phyloP scores from a whole-genome alignment of 2,113 vertebrate genomes.

The Pituophis catenifer region DNA sequence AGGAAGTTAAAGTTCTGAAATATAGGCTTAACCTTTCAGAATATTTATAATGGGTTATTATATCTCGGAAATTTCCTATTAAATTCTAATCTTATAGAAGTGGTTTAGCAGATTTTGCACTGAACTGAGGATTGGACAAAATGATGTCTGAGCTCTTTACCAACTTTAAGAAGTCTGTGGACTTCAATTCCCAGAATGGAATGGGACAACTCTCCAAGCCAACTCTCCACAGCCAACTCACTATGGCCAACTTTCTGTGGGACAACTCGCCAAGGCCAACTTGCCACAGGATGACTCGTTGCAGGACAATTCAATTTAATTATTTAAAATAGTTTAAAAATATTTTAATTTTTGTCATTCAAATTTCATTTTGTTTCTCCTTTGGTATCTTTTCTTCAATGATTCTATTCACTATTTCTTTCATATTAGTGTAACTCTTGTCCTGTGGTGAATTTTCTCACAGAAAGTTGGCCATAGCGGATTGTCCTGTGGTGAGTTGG shows the following conservation, averaged over 20 bases:
- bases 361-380: too few species aligned
- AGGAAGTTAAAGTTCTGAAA: not conserved
- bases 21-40: not conserved
- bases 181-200: not conserved
- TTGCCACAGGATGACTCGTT: not conserved
- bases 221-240: not conserved
- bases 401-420: not conserved
- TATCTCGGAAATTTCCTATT: not conserved
- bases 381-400: not conserved
- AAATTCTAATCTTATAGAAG: constrained; percentile 1
- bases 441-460: not conserved
- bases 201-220: not conserved
- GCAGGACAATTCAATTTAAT: not conserved
- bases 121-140: not conserved
- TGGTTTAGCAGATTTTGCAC: not conserved
- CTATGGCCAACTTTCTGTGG: too few species aligned
- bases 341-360: too few species aligned
- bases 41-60: not conserved
- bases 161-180: not conserved
- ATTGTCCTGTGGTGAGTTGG: not conserved
- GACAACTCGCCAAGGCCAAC: not conserved
- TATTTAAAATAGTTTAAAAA: not conserved
- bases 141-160: not conserved
- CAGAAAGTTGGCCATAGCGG: not conserved
- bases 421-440: not conserved